Evolutionary conservation across 2,888 invertebrate species (phyloP), one percentile per base, ranked within the genome.

Genomic region (Choreutis nemorana): DNA sequence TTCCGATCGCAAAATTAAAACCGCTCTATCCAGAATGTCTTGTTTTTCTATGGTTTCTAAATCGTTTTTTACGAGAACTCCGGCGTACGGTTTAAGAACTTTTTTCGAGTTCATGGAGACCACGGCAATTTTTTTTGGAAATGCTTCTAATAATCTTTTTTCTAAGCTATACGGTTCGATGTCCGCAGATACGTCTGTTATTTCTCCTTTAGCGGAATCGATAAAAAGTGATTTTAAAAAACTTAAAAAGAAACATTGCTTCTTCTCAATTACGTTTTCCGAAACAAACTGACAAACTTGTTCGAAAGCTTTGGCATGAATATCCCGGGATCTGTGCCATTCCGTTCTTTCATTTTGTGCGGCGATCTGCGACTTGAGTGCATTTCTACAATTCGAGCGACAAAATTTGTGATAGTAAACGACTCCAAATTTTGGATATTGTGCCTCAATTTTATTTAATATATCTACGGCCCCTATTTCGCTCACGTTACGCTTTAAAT

Each of bases 31-130:
- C 23, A 23, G 10, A 23, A 23, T 23, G 10, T 3, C 23, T 10
- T 23, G 2, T 9, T 23, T 23, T 23, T 23, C 23, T 7, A 23
- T 18, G 18, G 18, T 18, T 18, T 24, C 24, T 10, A 24, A 3
- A 13, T 24, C 24, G 10, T 24, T 24, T 24, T 24, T 24, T 2
- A 24, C 24, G 5, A 24, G 10, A 24, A 24, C 7, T 24, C 24
- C 24, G 24, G 4, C 10, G 24, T 24, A 24, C n/a, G 24, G 24
- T 24, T 24, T 24, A 24, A 24, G n/a, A 24, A 24, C 24, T 24
- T 24, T 24, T 24, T 24, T 24, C 7, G 24, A 9, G 24, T 24
- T 24, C 24, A 24, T 24, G 13, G 4, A 2, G 24, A 24, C 24
- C 7, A 24, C 24, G 24, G 24, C 3, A 24, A 24, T 24, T 24